Evolutionary conservation across 2,797 vertebrate genomes (phyloP).

Genomic region (Decapterus maruadsi): DNA sequence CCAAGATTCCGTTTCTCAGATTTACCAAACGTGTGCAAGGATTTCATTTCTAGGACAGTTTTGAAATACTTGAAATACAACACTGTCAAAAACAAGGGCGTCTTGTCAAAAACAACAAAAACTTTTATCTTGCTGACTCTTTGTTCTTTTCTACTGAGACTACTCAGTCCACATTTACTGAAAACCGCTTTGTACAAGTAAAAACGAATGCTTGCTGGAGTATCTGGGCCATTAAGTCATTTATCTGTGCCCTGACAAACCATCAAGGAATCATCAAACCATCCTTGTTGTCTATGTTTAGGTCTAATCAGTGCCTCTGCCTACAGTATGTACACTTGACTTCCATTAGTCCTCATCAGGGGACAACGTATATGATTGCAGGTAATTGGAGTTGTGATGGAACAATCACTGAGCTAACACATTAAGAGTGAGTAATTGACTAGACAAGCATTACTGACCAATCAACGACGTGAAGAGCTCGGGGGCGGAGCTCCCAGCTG

Average conservation of each 20-base stretch:
- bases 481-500: conserved; percentile 89
- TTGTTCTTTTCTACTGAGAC: background rate
- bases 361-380: conserved; percentile 16
- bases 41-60: background rate
- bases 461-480: conserved; percentile 90
- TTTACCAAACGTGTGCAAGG: background rate
- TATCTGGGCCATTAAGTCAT: background rate
- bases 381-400: background rate
- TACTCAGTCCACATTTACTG: background rate
- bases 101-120: background rate
- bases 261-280: conserved; percentile 2
- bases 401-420: background rate
- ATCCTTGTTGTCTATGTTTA: background rate
- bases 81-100: background rate
- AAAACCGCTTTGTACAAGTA: background rate
- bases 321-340: conserved; percentile 4
- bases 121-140: background rate
- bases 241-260: background rate
- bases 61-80: background rate
- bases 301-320: background rate
- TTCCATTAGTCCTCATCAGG: conserved; percentile 15
- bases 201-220: background rate
- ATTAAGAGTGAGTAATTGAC: conserved; percentile 16
- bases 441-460: conserved; percentile 75
- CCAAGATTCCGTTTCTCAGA: background rate